A percentile compares a stretch with the other conserved stretches of the same genome.
Evolutionary conservation across 2,888 invertebrate genomes (phyloP).

Genomic region (Pseudococcus jackbeardsleyi): DNA sequence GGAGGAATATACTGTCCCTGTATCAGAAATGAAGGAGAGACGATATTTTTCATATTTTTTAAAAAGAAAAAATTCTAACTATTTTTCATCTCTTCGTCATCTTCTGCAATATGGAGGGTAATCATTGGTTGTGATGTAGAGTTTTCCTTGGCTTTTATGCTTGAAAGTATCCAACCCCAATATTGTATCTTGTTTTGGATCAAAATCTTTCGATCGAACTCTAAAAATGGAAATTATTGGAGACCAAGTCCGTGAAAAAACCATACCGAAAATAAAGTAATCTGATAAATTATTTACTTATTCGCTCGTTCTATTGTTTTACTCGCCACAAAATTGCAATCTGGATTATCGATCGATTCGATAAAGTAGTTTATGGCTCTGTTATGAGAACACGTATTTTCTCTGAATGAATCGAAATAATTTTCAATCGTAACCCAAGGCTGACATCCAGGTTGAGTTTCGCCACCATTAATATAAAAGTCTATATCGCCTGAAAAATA

Average conservation of each 20-base stretch:
- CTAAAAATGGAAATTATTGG: background rate
- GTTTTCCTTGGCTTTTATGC: background rate
- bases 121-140: background rate
- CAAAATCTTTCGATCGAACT: background rate
- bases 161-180: background rate
- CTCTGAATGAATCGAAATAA: background rate
- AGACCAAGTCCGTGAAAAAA: background rate
- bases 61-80: too few species aligned
- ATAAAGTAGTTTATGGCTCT: background rate
- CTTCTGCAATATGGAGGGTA: background rate
- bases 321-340: background rate
- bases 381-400: background rate
- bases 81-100: too few species aligned
- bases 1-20: too few species aligned
- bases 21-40: too few species aligned
- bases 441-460: background rate
- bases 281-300: background rate
- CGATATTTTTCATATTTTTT: too few species aligned
- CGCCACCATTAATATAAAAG: background rate
- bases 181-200: background rate
- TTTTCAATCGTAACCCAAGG: background rate
- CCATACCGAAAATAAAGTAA: background rate
- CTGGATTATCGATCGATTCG: background rate
- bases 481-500: background rate
- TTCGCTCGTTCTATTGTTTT: background rate